phyloP scores from a whole-genome alignment of 2,797 vertebrate genomes.

The Pipistrellus pygmaeus region DNA sequence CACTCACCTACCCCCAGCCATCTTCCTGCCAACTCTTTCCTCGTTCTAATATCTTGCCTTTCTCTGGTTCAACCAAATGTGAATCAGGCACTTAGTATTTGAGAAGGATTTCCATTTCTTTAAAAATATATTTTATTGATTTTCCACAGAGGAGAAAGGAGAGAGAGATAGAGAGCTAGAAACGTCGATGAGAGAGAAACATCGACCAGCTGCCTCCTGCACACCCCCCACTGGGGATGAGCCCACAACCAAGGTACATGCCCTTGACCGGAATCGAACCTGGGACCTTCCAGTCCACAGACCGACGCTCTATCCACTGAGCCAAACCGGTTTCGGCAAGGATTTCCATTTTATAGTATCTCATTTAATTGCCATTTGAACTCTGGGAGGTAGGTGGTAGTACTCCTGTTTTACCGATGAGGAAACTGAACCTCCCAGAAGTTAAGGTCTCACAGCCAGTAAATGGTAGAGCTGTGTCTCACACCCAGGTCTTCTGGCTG shows the following conservation, averaged over 20 bases:
- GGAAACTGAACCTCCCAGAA: constrained; percentile 31
- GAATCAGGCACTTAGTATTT: neutral
- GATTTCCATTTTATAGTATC: neutral
- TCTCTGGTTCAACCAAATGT: neutral
- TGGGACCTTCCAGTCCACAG: too few relatives aligned
- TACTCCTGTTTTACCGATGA: constrained; percentile 31
- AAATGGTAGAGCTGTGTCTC: neutral
- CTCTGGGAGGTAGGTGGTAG: neutral
- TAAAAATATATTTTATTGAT: too few relatives aligned
- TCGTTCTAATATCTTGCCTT: neutral
- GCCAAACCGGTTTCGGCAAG: too few relatives aligned
- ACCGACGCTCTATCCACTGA: too few relatives aligned
- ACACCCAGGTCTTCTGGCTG: constrained; percentile 7
- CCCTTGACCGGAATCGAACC: too few relatives aligned
- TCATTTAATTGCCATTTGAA: neutral
- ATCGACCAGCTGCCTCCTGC: too few relatives aligned
- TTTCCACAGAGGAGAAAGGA: too few relatives aligned
- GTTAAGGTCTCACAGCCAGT: neutral
- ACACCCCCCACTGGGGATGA: too few relatives aligned
- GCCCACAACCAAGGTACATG: too few relatives aligned
- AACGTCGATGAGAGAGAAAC: too few relatives aligned
- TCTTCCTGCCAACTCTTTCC: neutral
- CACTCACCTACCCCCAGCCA: neutral
- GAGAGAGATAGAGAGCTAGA: too few relatives aligned
- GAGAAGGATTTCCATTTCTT: neutral